These are phyloP conservation scores for Andrena bicolor DNA, from an alignment of 2,888 invertebrate genomes.

Conservation along the genomic window DNA sequence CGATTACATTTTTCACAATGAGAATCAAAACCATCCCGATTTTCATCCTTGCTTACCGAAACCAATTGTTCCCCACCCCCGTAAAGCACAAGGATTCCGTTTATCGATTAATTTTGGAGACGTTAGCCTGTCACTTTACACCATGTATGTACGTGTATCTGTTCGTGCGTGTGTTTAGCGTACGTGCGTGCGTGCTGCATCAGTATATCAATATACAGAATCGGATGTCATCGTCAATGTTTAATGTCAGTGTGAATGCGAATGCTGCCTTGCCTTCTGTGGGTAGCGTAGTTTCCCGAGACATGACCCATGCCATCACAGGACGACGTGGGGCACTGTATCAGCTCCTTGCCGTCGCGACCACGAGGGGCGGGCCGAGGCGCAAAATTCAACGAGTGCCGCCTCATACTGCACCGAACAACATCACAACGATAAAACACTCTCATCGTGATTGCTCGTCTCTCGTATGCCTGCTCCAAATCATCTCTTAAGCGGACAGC, in stretches of 20 bases:
- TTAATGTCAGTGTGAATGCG: constrained; percentile 76
- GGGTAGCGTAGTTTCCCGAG: constrained; percentile 95
- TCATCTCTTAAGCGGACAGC: background rate
- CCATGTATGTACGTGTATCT: constrained; percentile 2
- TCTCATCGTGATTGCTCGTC: constrained; percentile 62
- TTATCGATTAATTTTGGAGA: background rate
- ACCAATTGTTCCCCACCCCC: background rate
- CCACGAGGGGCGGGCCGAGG: constrained; percentile 86
- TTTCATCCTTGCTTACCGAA: no score
- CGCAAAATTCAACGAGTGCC: constrained; percentile 83
- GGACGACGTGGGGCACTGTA: constrained; percentile 92
- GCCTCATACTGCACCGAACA: constrained; percentile 81
- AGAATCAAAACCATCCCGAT: background rate
- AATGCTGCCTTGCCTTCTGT: constrained; percentile 91
- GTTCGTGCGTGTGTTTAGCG: constrained; percentile 49
- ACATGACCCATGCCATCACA: constrained; percentile 96
- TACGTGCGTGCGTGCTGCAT: constrained; percentile 74
- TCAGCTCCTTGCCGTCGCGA: constrained; percentile 90
- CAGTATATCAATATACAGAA: constrained; percentile 68
- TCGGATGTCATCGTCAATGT: constrained; percentile 54
- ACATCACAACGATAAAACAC: constrained; percentile 64
- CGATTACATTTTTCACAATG: background rate
- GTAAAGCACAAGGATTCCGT: background rate
- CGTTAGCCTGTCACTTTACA: background rate
- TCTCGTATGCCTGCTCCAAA: constrained; percentile 49